Base-by-base conservation (phyloP, 2,113 vertebrate species). In the Rutilus rutilus region DNA sequence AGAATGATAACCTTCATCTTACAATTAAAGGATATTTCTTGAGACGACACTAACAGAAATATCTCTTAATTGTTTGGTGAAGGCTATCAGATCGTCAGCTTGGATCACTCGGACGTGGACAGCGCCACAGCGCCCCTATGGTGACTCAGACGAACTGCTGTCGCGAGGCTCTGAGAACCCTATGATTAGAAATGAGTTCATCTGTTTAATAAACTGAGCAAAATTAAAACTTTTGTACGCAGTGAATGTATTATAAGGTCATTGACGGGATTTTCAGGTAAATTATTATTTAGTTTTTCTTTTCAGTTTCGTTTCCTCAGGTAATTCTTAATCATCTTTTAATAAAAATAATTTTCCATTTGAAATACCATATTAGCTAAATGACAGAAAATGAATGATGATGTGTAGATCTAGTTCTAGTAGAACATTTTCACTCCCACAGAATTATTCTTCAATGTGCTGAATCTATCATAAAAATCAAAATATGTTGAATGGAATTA, bases 21-120 rank as follows among this genome's bases (percentile, higher is more conserved):
- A 95, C 94, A 95, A 95, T 95, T 95, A 95, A 95, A 95, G 94
- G 94, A 95, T 95, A 95, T 95, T 95, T 95, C 94, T 95, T 88
- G 94, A 92, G 91, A 52, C 75, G 90, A 86, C 54, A 77, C 86
- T 91, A 91, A 89, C 92, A 91, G 95, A 94, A 95, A 94, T 95
- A 92, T 94, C 94, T 93, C 82, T 94, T 95, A 95, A 94, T 95
- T 95, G 95, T 95, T 93, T 88, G 94, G 91, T 92, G 93, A 94
- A 86, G 93, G 91, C 89, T 87, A 89, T 92, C 92, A 90, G 88
- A 86, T 78, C 93, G 69, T 30, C 90, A 91, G 91, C 88, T 92
- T 93, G 92, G 91, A 92, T 91, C 87, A 91, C 79, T 93, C 54
- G 82, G 23, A 45, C 54, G 75, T 74, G 92, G 91, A 93, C 92